These are phyloP conservation scores for Amphibalanus amphitrite DNA, from an alignment of 1,140 invertebrate species.

Conservation along the genomic window DNA sequence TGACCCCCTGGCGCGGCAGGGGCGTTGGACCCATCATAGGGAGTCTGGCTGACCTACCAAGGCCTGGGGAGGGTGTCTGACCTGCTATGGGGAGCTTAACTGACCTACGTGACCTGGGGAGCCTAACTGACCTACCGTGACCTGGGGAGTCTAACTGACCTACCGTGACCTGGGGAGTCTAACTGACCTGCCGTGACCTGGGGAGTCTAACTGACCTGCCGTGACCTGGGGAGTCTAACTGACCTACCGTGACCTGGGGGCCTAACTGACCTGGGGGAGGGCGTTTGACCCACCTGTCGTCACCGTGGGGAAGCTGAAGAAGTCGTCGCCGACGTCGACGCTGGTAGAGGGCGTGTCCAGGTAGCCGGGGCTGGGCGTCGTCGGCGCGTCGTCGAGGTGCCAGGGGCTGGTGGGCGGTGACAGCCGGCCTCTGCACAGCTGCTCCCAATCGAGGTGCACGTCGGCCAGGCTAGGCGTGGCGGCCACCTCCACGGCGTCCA, in stretches of 20 bases:
- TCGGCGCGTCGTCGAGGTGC: not conserved
- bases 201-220: conserved; percentile 31
- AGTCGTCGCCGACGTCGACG: conserved; percentile 24
- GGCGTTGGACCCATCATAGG: too few species aligned
- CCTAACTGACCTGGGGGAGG: too few species aligned
- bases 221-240: conserved; percentile 38
- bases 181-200: too few species aligned
- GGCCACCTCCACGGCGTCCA: not conserved
- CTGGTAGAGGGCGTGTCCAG: conserved; percentile 24
- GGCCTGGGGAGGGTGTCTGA: too few species aligned
- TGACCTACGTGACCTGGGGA: not conserved
- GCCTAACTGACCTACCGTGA: not conserved
- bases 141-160: not conserved
- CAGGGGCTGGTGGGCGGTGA: not conserved
- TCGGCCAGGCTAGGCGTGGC: conserved; percentile 13
- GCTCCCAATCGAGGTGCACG: conserved; percentile 15
- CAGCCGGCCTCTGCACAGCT: conserved; percentile 19
- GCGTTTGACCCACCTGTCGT: conserved; percentile 23
- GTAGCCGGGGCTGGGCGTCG: not conserved
- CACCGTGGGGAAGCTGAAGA: conserved; percentile 24
- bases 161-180: too few species aligned
- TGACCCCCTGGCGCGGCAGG: too few species aligned
- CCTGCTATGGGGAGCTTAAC: too few species aligned
- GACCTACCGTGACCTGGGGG: too few species aligned
- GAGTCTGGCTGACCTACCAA: too few species aligned